phyloP scores from a whole-genome alignment of 2,113 vertebrate species.

The Phaethornis superciliosus region DNA sequence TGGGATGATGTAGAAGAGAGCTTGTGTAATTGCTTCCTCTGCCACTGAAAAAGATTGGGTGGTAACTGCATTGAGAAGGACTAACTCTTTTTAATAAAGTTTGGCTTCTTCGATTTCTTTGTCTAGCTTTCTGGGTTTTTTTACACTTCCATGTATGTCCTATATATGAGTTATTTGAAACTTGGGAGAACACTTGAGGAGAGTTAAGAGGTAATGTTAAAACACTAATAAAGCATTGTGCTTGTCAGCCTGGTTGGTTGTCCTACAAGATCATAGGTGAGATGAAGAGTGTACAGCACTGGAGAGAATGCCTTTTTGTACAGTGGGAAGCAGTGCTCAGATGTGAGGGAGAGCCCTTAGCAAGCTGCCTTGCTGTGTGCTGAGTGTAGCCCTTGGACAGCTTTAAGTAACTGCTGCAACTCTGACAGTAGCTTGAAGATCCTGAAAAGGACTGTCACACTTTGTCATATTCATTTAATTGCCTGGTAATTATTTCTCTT shows the following conservation, averaged over 20 bases:
- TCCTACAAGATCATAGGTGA: rapidly evolving
- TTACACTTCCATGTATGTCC: neutral
- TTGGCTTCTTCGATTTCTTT: neutral
- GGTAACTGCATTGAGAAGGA: neutral
- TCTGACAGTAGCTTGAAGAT: neutral
- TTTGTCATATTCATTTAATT: neutral
- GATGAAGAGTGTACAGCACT: neutral
- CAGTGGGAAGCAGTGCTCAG: neutral
- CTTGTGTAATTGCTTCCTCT: neutral
- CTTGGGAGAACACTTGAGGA: neutral
- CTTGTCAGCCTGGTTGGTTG: neutral
- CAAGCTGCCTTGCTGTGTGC: neutral
- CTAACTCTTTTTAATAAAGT: neutral
- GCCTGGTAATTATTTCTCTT: neutral
- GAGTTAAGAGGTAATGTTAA: neutral
- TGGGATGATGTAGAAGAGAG: neutral
- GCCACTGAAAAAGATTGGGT: neutral
- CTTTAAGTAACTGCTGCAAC: neutral
- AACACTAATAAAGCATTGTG: neutral
- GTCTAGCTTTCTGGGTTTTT: neutral
- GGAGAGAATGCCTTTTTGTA: neutral
- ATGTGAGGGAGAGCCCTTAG: neutral
- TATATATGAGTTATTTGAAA: neutral
- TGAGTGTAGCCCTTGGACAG: neutral
- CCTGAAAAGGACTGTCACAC: neutral